Percentiles rank a stretch among this genome's conserved stretches.
These are phyloP conservation scores for Pristionchus exspectatus DNA, from an alignment of 2,888 invertebrate genomes.

Conservation along the genomic window DNA sequence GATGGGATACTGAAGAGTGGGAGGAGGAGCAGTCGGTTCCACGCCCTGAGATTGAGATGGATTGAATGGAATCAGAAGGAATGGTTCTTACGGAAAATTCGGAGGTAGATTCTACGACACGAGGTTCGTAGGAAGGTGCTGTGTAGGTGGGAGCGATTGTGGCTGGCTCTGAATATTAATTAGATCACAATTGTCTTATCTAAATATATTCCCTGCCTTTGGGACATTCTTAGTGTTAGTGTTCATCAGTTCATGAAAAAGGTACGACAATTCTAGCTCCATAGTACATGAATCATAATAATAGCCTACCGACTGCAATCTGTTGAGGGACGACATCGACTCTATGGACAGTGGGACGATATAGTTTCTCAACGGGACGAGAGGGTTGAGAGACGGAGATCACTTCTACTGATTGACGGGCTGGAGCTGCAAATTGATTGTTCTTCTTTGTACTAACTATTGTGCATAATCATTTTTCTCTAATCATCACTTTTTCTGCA, in stretches of 20 bases:
- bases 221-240: neutral
- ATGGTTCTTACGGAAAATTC: neutral
- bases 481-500: neutral
- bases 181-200: no score
- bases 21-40: neutral
- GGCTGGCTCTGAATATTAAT: neutral
- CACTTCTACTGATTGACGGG: constrained; percentile 20
- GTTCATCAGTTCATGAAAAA: neutral
- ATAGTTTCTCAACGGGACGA: constrained; percentile 34
- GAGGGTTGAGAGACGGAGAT: neutral
- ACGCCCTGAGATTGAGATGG: constrained; percentile 5
- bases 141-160: neutral
- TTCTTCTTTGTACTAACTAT: no score
- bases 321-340: neutral
- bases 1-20: neutral
- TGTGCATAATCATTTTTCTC: neutral
- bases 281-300: neutral
- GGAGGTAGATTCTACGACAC: neutral
- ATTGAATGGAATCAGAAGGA: neutral
- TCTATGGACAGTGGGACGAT: constrained; percentile 10
- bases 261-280: no score
- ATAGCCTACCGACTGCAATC: neutral
- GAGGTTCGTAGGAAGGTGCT: neutral
- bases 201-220: no score
- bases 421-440: neutral